These are phyloP conservation scores for Drosophila simulans DNA, from an alignment of 1,140 invertebrate species.

Conservation along the genomic window DNA sequence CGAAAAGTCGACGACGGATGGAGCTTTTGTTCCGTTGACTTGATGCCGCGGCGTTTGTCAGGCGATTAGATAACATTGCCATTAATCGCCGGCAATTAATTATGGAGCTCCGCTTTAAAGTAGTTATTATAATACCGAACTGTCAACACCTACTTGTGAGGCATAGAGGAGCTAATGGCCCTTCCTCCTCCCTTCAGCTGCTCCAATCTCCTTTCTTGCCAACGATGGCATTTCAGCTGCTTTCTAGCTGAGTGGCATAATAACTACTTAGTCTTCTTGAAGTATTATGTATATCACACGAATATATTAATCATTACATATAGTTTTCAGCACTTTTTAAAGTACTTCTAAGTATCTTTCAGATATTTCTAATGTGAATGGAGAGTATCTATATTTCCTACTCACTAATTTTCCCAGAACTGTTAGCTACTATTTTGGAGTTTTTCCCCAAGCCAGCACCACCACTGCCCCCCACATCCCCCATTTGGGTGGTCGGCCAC, in stretches of 20 bases:
- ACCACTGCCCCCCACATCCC: conserved; percentile 14
- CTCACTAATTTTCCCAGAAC: not conserved
- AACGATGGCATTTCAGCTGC: conserved; percentile 1
- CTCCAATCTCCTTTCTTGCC: too few relatives aligned
- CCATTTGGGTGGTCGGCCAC: conserved; percentile 45
- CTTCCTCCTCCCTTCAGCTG: not conserved
- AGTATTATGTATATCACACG: too few relatives aligned
- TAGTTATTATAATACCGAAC: conserved; percentile 77
- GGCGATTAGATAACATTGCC: conserved; percentile 71
- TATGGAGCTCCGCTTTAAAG: conserved; percentile 71
- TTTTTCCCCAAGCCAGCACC: not conserved
- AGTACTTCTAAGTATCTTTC: too few relatives aligned
- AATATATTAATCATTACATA: too few relatives aligned
- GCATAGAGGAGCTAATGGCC: conserved; percentile 14
- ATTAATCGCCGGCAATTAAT: conserved; percentile 80
- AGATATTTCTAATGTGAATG: too few relatives aligned
- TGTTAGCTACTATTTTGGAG: too few relatives aligned
- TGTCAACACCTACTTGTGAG: conserved; percentile 75
- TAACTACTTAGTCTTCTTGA: too few relatives aligned
- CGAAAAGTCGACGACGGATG: conserved; percentile 47
- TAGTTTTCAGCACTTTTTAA: too few relatives aligned
- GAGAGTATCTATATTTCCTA: too few relatives aligned
- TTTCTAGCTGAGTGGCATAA: not conserved
- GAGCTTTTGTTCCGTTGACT: conserved; percentile 9
- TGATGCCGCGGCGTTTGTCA: conserved; percentile 53